Base-by-base conservation (phyloP, 2,113 vertebrate species). In the Actinemys pallida region DNA sequence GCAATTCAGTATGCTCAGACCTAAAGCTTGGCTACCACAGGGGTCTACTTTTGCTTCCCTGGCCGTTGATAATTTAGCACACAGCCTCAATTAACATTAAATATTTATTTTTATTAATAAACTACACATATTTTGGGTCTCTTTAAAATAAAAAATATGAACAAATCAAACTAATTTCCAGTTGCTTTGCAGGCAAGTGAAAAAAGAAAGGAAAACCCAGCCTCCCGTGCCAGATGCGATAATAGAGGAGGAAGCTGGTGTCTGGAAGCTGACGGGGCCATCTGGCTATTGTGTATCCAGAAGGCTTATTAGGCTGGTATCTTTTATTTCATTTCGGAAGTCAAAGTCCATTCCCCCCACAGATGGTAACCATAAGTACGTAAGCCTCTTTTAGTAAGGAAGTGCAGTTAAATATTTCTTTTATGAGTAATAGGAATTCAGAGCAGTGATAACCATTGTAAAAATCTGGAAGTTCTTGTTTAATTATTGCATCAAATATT, bases 401-500 rank as follows among this genome's bases (percentile, higher is more conserved):
- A 87, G 8, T 4, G 1, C 78, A 20, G n/a, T 31, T 76, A 27
- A 81, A 81, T 79, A 62, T 83, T 78, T 50, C 20, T 79, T 84
- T 87, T 54, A 72, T 92, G 83, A 65, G 17, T 65, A 84, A 69
- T 16, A 83, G 29, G 4, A n/a, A 62, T 57, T 50, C 56, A 89
- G 81, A 84, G 65, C 54, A 89, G 75, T 10, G 47, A 81, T 52
- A 69, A 50, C 5, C 79, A 19, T 59, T 92, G 8, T 54, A 81
- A 92, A 80, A 90, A 52, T 81, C 82, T 52, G 13, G 76, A 87
- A 62, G 29, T 81, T 82, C 11, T 56, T 45, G 76, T 81, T 93
- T 96, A 80, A 79, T 42, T 1, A 0, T 81, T 84, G 5, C 27
- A 92, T 94, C 84, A 92, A 93, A 89, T 95, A 65, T 90, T 94